Evolutionary conservation across 2,797 vertebrate species (phyloP), one percentile per base, ranked within the genome.

Genomic region (Emys orbicularis): DNA sequence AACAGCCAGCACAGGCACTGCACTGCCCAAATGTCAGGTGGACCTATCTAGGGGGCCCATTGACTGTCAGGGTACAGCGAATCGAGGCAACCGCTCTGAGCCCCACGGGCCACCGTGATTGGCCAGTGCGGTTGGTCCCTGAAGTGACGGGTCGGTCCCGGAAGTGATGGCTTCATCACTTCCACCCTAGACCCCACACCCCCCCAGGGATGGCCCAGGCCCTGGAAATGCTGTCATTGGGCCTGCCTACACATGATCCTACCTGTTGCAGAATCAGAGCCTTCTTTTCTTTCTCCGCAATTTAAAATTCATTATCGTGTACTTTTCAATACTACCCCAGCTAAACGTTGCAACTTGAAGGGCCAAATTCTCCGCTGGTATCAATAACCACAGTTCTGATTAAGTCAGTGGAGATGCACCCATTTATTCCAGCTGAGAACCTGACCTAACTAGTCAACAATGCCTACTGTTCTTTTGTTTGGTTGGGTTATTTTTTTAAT

Each of bases 341-440:
- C 44, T 27, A 47, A 44, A 15, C 4, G 2, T 27, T 47, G 44
- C 74, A 76, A 47, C 27, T 47, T 76, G 47, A 47, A 76, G 13
- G n/a, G 65, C 18, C n/a, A 68, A 18, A 68, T 37, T 68, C 65
- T 37, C 65, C 37, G 18, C 29, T 12, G 0, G 2, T 0, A 1
- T 1, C 11, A 90, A 7, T 47, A 68, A 65, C 77, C 57, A 2
- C 41, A 13, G 90, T 88, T 65, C 41, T 65, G 56, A 8, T 27
- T 83, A 76, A 50, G 31, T 1, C 44, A 37, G 54, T 41, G 53
- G 4, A 81, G 37, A 87, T 29, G 37, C 87, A 83, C 23, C 74
- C 79, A 50, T 34, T 50, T 2, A 0, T 0, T 1, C 44, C 47
- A 85, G 7, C 8, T 50, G 56, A 85, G 47, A 25, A 92, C 61